Evolutionary conservation across 30 jellyfish, hydroid and myxozoan genomes (phyloP).

Genomic region (Aurelia aurita): DNA sequence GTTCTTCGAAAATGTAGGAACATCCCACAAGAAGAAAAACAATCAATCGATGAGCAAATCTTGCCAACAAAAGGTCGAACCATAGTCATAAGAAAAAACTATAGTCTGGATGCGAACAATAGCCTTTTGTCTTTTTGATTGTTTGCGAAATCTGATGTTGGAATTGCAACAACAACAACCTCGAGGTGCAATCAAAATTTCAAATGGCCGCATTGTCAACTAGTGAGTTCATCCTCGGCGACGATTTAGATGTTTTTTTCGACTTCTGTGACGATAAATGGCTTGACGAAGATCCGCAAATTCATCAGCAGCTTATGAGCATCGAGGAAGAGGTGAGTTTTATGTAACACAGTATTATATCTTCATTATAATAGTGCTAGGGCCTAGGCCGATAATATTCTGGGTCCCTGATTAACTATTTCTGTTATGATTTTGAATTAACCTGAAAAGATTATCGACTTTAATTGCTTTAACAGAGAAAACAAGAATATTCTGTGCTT

Average conservation of each 20-base stretch:
- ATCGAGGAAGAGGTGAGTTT: constrained; percentile 48
- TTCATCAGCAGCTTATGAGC: constrained; percentile 40
- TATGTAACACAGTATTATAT: constrained; percentile 1
- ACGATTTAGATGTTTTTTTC: constrained; percentile 53
- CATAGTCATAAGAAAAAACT: constrained; percentile 45
- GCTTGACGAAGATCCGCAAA: constrained; percentile 51
- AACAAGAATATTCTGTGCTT: no score
- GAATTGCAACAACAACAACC: constrained; percentile 56
- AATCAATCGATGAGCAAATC: no score
- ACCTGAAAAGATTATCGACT: no score
- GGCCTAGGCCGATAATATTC: no score
- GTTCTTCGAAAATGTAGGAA: no score
- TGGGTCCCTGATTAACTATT: no score
- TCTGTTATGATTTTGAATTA: no score
- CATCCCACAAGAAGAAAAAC: no score
- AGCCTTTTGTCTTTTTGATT: constrained; percentile 41
- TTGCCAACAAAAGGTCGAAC: no score
- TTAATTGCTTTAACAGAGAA: no score
- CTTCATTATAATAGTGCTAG: no score
- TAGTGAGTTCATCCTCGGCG: constrained; percentile 43
- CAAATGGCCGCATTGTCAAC: constrained; percentile 24
- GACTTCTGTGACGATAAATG: constrained; percentile 56
- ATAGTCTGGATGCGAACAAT: constrained; percentile 46
- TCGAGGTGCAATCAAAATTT: constrained; percentile 36
- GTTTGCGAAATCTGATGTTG: constrained; percentile 46